A percentile compares a stretch with the other conserved stretches of the same genome.
These are phyloP conservation scores for Ascidia mentula DNA, from an alignment of 23 tunicate species.

Conservation along the genomic window DNA sequence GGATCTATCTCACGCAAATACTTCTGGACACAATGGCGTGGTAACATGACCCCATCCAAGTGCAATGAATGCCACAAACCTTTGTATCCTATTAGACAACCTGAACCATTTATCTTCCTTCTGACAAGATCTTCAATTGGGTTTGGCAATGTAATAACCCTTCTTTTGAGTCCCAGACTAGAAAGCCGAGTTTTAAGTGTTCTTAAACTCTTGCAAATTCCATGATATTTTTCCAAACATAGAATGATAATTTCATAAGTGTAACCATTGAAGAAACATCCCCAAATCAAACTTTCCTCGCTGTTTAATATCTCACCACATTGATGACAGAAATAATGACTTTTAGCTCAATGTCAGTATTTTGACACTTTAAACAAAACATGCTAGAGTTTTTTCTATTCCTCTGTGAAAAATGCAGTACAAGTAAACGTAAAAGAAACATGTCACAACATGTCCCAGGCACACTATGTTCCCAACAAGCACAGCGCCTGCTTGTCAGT, in stretches of 20 bases:
- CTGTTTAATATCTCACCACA: background rate
- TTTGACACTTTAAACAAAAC: background rate
- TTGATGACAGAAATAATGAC: background rate
- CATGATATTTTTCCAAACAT: background rate
- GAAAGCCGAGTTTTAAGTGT: background rate
- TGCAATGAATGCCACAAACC: background rate
- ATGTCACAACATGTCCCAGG: background rate
- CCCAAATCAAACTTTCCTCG: background rate
- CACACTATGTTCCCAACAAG: background rate
- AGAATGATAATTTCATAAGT: background rate
- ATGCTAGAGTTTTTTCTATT: background rate
- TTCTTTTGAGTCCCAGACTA: background rate
- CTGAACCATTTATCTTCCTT: background rate
- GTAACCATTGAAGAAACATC: background rate
- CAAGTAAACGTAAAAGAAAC: background rate
- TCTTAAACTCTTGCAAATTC: background rate
- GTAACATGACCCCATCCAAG: constrained; percentile 11
- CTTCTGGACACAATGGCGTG: background rate
- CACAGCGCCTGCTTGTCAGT: background rate
- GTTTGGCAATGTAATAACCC: background rate
- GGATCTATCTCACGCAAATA: constrained; percentile 5
- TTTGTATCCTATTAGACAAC: constrained; percentile 4
- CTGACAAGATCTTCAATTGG: background rate
- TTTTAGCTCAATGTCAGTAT: background rate
- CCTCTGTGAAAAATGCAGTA: background rate